These are phyloP conservation scores for Rana temporaria DNA, from an alignment of 2,113 vertebrate genomes.

Conservation along the genomic window DNA sequence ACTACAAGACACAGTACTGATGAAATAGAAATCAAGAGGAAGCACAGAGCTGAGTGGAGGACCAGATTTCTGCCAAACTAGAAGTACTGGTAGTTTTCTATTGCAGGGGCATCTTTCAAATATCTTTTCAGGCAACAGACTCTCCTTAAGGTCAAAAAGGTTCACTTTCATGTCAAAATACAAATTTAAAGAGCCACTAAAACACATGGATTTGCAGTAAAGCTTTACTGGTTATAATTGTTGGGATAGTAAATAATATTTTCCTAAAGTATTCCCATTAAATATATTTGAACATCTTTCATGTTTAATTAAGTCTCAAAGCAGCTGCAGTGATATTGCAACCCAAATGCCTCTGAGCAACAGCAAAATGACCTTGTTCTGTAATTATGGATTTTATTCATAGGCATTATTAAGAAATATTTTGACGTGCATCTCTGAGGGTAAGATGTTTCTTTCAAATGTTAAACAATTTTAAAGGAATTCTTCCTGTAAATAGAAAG, in stretches of 20 bases:
- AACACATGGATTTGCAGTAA: background rate
- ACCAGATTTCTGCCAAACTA: too few species aligned
- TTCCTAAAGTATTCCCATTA: slow-evolving; percentile 52
- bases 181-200: background rate
- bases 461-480: slow-evolving; percentile 37
- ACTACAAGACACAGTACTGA: too few species aligned
- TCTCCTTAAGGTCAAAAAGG: too few species aligned
- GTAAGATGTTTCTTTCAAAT: slow-evolving; percentile 23
- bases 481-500: slow-evolving; percentile 36
- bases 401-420: slow-evolving; percentile 57
- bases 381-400: slow-evolving; percentile 58
- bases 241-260: slow-evolving; percentile 48
- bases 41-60: too few species aligned
- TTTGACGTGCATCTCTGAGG: slow-evolving; percentile 47
- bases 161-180: too few species aligned
- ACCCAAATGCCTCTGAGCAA: slow-evolving; percentile 54
- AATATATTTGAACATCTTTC: slow-evolving; percentile 54
- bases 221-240: slow-evolving; percentile 30
- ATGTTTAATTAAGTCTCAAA: slow-evolving; percentile 58
- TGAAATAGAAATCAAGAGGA: too few species aligned
- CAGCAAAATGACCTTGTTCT: slow-evolving; percentile 53
- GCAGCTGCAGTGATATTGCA: slow-evolving; percentile 54
- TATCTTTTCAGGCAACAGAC: too few species aligned
- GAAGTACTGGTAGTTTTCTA: too few species aligned
- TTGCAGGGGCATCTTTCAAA: too few species aligned